phyloP scores from a whole-genome alignment of 2,113 vertebrate species.

The Sturnus vulgaris region DNA sequence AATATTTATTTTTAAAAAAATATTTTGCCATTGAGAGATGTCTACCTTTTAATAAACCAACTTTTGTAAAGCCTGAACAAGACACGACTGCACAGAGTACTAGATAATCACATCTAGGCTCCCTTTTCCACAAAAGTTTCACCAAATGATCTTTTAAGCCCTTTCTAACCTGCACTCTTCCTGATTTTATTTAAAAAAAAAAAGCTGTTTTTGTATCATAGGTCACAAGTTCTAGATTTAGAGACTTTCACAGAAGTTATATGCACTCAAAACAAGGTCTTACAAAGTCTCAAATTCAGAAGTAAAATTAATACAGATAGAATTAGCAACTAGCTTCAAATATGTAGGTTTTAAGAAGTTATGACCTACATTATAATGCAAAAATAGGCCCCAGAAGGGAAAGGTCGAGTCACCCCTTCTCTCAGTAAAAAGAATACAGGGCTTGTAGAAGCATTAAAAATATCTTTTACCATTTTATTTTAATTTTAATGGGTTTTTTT shows the following conservation, averaged over 20 bases:
- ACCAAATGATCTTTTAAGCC: neutral
- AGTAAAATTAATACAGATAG: conserved; percentile 19
- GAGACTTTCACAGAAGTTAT: neutral
- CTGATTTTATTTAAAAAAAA: neutral
- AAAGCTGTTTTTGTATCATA: neutral
- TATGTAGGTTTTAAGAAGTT: conserved; percentile 7
- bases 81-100: fast-evolving
- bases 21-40: neutral
- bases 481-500: neutral
- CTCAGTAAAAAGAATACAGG: neutral
- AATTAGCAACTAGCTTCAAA: conserved; percentile 9
- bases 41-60: neutral
- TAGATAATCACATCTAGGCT: neutral
- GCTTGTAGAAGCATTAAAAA: neutral
- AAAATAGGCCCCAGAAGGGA: conserved; percentile 12
- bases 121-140: neutral
- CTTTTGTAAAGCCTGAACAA: neutral
- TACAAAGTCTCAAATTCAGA: neutral
- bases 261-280: neutral
- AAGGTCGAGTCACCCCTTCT: neutral
- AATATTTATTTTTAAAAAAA: neutral
- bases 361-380: conserved; percentile 35
- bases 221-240: neutral
- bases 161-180: neutral
- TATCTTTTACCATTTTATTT: neutral